Evolutionary conservation across 2,113 vertebrate genomes (phyloP).

Genomic region (Pseudorectes ferrugineus): DNA sequence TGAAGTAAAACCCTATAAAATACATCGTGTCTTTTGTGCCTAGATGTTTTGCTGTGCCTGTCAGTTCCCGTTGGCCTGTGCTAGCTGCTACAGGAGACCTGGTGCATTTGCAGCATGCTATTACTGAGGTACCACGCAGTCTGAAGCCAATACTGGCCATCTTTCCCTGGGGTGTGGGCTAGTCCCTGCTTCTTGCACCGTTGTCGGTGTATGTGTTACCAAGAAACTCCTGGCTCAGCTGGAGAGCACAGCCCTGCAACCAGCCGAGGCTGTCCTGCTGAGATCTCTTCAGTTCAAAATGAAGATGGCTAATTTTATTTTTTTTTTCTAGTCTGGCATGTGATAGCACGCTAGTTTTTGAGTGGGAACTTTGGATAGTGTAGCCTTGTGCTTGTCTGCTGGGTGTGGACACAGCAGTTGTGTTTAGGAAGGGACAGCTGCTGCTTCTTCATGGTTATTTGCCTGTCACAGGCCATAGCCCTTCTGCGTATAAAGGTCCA

Average conservation of each 20-base stretch:
- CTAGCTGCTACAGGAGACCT: background rate
- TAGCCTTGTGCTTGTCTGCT: background rate
- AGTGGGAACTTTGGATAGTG: background rate
- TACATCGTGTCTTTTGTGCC: fast-evolving
- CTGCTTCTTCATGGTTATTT: background rate
- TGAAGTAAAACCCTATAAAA: background rate
- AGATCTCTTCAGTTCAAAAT: background rate
- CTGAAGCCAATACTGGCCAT: fast-evolving
- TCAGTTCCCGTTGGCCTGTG: background rate
- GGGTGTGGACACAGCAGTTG: background rate
- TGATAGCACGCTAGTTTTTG: background rate
- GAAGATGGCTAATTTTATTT: background rate
- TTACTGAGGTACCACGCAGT: fast-evolving
- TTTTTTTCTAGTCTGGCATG: background rate
- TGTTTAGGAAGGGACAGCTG: background rate
- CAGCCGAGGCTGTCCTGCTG: fast-evolving
- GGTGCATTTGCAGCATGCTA: background rate
- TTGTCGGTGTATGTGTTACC: fast-evolving
- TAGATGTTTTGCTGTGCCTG: background rate
- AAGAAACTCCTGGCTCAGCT: background rate
- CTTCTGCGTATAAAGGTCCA: background rate
- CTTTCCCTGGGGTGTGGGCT: background rate
- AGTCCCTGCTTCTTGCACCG: background rate
- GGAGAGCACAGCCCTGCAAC: background rate
- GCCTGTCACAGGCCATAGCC: background rate